Evolutionary conservation across 2,888 invertebrate genomes (phyloP).

Genomic region (Hirtodrosophila alboralis): DNA sequence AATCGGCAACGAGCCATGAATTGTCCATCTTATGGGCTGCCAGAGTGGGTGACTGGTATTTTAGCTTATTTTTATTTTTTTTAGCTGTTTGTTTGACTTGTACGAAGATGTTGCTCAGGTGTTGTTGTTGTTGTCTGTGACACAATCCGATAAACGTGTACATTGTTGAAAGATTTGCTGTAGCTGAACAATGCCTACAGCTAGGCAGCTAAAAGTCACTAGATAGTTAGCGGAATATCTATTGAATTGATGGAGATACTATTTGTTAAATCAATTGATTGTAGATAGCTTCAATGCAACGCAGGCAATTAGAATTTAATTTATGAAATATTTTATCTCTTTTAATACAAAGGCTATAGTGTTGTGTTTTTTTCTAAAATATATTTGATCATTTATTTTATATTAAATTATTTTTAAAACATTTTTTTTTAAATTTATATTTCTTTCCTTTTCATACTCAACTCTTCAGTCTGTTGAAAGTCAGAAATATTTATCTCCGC

Average conservation of each 20-base stretch:
- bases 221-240: not conserved
- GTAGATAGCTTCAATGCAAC: too few species aligned
- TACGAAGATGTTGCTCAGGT: conserved; percentile 17
- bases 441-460: too few species aligned
- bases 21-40: conserved; percentile 63
- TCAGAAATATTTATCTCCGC: too few species aligned
- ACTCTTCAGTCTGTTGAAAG: too few species aligned
- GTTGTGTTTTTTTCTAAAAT: too few species aligned
- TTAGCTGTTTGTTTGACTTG: conserved; percentile 9
- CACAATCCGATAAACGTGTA: conserved; percentile 39
- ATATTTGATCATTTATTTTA: too few species aligned
- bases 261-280: not conserved
- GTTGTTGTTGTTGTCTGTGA: conserved; percentile 18
- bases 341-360: too few species aligned
- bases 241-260: not conserved
- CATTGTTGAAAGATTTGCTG: conserved; percentile 31
- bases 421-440: too few species aligned
- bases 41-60: conserved; percentile 53
- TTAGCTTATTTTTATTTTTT: conserved; percentile 2
- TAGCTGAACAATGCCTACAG: conserved; percentile 4
- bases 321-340: too few species aligned
- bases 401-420: too few species aligned
- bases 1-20: conserved; percentile 66
- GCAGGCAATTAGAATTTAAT: too few species aligned
- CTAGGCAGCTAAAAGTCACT: conserved; percentile 2